Percentiles rank a stretch among this genome's conserved stretches.
Evolutionary conservation across 2,888 invertebrate genomes (phyloP).

Genomic region (Pilophorus perplexus): DNA sequence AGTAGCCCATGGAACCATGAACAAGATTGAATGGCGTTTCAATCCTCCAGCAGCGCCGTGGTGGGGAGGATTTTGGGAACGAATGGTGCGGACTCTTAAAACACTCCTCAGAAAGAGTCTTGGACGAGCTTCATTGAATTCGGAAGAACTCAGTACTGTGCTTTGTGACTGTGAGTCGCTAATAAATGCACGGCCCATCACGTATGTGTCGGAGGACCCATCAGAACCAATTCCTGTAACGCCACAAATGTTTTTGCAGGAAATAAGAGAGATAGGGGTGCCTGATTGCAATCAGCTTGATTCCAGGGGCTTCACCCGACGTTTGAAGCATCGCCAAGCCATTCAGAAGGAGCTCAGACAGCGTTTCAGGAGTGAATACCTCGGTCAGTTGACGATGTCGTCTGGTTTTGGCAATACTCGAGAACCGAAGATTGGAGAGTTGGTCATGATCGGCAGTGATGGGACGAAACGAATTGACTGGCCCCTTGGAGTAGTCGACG

Average conservation of each 20-base stretch:
- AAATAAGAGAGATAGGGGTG: conserved; percentile 17
- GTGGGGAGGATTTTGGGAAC: conserved; percentile 54
- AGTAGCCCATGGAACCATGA: conserved; percentile 34
- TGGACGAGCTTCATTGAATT: conserved; percentile 28
- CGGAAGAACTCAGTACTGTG: conserved; percentile 39
- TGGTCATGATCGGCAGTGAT: conserved; percentile 33
- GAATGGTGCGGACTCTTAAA: conserved; percentile 40
- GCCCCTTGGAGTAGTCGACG: conserved; percentile 37
- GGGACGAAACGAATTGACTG: conserved; percentile 18
- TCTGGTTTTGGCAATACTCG: neutral
- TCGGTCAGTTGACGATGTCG: conserved; percentile 1
- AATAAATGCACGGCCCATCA: conserved; percentile 32
- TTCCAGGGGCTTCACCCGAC: conserved; percentile 1
- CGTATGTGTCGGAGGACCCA: conserved; percentile 8
- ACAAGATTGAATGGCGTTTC: conserved; percentile 50
- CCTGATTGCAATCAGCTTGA: conserved; percentile 32
- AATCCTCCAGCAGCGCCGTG: conserved; percentile 50
- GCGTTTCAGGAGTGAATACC: conserved; percentile 18
- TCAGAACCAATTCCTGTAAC: conserved; percentile 48
- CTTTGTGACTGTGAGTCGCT: conserved; percentile 42
- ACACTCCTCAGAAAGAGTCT: conserved; percentile 35
- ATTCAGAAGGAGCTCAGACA: conserved; percentile 4
- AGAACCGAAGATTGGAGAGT: conserved; percentile 14
- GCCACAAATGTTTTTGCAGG: conserved; percentile 49
- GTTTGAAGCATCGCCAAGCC: conserved; percentile 19